A percentile compares a stretch with the other conserved stretches of the same genome.
These are phyloP conservation scores for Parazoanthus atlanticus DNA, from an alignment of 92 coral and sea anemone species.

Conservation along the genomic window DNA sequence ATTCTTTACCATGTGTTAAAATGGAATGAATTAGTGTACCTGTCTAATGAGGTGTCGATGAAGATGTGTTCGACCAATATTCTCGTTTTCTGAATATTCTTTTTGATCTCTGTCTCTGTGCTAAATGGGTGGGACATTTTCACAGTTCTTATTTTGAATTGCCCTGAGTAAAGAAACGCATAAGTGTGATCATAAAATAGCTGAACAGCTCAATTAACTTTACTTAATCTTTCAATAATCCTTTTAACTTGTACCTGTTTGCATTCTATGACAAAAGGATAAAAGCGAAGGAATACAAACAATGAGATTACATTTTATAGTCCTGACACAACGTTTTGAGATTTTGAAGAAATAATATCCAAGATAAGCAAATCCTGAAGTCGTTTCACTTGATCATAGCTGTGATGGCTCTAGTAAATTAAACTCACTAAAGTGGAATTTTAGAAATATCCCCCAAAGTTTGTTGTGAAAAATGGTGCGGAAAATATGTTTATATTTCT, in stretches of 20 bases:
- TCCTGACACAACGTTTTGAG: background rate
- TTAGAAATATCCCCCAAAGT: background rate
- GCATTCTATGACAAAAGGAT: background rate
- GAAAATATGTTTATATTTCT: background rate
- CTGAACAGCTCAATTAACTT: background rate
- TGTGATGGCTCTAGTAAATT: background rate
- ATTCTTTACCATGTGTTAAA: background rate
- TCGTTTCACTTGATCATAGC: background rate
- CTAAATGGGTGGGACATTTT: background rate
- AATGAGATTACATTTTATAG: background rate
- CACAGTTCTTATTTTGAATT: background rate
- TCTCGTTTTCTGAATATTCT: background rate
- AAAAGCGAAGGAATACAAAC: background rate
- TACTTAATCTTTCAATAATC: slow-evolving; percentile 9
- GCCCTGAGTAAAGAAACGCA: background rate
- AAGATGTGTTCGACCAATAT: background rate
- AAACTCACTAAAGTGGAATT: background rate
- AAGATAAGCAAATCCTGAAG: background rate
- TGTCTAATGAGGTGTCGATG: slow-evolving; percentile 11
- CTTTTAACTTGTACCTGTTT: background rate
- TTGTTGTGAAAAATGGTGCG: background rate
- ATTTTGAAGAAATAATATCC: background rate
- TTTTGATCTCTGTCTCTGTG: background rate
- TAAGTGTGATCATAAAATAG: background rate
- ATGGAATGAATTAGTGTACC: background rate